phyloP scores from a whole-genome alignment of 2,888 invertebrate species.

The Lottia scabra region DNA sequence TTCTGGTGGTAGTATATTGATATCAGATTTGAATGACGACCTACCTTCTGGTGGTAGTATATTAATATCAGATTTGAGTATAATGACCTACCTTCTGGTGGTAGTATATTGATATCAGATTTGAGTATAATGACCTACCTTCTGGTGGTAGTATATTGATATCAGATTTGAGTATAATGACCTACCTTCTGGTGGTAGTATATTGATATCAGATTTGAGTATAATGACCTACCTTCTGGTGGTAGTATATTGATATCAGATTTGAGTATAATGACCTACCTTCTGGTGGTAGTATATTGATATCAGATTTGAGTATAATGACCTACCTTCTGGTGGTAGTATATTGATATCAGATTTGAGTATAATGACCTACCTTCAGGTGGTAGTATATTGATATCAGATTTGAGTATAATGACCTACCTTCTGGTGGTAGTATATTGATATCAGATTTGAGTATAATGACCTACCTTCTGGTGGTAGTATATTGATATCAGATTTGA shows the following conservation, averaged over 20 bases:
- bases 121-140: too few relatives aligned
- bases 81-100: too few relatives aligned
- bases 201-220: conserved; percentile 49
- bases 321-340: too few relatives aligned
- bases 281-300: conserved; percentile 50
- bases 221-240: too few relatives aligned
- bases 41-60: conserved; percentile 56
- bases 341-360: conserved; percentile 55
- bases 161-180: conserved; percentile 55
- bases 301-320: conserved; percentile 53
- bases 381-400: conserved; percentile 73
- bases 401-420: conserved; percentile 56
- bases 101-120: conserved; percentile 51
- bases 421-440: conserved; percentile 52
- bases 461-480: too few relatives aligned
- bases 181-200: too few relatives aligned
- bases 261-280: conserved; percentile 50
- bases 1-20: too few relatives aligned
- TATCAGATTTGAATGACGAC: too few relatives aligned
- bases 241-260: conserved; percentile 53
- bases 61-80: conserved; percentile 49
- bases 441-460: conserved; percentile 52
- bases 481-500: conserved; percentile 54
- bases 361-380: too few relatives aligned
- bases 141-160: conserved; percentile 48